Conservation (phyloP, 1,140 invertebrate species). For the Rhopalosiphum maidis region DNA sequence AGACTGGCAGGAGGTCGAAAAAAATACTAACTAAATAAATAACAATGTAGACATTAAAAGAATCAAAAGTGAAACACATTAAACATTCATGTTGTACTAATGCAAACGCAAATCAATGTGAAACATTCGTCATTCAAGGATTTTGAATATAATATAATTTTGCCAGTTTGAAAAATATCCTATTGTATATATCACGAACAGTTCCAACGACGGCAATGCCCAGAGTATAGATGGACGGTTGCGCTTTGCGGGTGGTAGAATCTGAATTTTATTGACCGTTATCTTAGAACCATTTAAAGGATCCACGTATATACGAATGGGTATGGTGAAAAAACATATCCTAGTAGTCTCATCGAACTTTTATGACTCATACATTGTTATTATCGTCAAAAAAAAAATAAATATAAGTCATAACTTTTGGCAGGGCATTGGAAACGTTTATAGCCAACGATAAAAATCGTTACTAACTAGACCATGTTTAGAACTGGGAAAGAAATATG, state of each 20-base stretch:
- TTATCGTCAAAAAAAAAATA: slow-evolving; percentile 53
- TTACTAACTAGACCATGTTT: slow-evolving; percentile 31
- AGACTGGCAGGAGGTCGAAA: background rate
- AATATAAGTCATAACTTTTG: slow-evolving; percentile 56
- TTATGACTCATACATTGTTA: slow-evolving; percentile 53
- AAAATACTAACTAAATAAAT: slow-evolving; percentile 32
- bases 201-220: background rate
- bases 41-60: background rate
- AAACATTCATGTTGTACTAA: background rate
- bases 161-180: background rate
- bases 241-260: background rate
- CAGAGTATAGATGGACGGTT: background rate
- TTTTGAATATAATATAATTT: background rate
- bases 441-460: slow-evolving; percentile 49
- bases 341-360: slow-evolving; percentile 36
- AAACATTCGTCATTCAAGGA: background rate
- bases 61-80: slow-evolving; percentile 9
- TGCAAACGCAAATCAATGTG: background rate
- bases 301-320: background rate
- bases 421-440: slow-evolving; percentile 41
- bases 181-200: background rate
- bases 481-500: background rate
- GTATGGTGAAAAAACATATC: slow-evolving; percentile 5
- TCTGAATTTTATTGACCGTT: slow-evolving; percentile 51
- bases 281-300: slow-evolving; percentile 38